Evolutionary conservation across 2,797 vertebrate species (phyloP), one percentile per base, ranked within the genome.

Genomic region (Xyrichtys novacula): DNA sequence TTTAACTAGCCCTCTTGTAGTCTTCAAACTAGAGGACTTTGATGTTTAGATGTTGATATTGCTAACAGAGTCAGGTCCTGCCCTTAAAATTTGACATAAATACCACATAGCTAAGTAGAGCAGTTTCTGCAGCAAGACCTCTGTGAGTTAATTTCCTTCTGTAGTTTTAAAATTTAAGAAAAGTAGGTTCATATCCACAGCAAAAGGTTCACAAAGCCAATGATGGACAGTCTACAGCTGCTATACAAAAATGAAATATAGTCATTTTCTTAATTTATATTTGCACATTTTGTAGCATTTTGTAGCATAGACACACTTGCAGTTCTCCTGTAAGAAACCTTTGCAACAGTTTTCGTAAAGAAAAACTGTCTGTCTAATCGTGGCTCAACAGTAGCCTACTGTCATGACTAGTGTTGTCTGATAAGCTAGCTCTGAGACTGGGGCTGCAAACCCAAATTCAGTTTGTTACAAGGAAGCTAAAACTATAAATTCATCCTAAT

Each of bases 21-120:
- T 67, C 38, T 71, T 64, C 44, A 81, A 44, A 74, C 40, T 22
- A 53, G 58, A 65, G 29, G 31, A 47, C 8, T 9, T 25, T 14
- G 17, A 48, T 5, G 34, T 52, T 57, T 61, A 52, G n/a, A 71
- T 56, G 48, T 23, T 44, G 34, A 47, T 34, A 53, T 15, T 44
- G 50, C 40, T 20, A 46, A 54, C 23, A 55, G 29, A 56, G 34
- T 70, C 69, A 55, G 52, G 29, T 15, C 25, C 49, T 44, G 58
- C 40, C 66, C 55, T 25, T 25, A 14, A 34, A 73, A 69, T 65
- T 44, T 56, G 55, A n/a, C n/a, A n/a, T n/a, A n/a, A n/a, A n/a
- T n/a, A n/a, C n/a, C n/a, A n/a, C n/a, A n/a, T n/a, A n/a, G n/a
- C n/a, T n/a, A n/a, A n/a, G n/a, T 25, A 65, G 64, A 15, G 4